A percentile compares a stretch with the other conserved stretches of the same genome.
Evolutionary conservation across 1,140 invertebrate genomes (phyloP).

Genomic region (Pristionchus pacificus): DNA sequence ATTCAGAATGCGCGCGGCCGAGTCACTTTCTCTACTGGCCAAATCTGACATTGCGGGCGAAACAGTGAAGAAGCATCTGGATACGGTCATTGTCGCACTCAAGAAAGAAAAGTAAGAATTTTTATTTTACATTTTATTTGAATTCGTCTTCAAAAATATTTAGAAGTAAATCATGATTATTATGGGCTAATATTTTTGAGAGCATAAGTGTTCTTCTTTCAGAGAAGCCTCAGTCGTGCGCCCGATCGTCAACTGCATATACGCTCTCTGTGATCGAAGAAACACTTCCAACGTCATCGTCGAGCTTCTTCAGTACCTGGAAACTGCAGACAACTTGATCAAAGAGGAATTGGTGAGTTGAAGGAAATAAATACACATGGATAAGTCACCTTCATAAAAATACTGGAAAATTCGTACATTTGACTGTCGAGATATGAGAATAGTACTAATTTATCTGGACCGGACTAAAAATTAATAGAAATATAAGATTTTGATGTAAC

Average conservation of each 20-base stretch:
- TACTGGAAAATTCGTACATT: too few relatives aligned
- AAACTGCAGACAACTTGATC: conserved; percentile 99
- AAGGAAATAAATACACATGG: too few relatives aligned
- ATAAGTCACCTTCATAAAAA: too few relatives aligned
- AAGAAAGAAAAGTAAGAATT: conserved; percentile 72
- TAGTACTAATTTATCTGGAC: too few relatives aligned
- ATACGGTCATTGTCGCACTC: conserved; percentile 96
- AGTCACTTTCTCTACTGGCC: conserved; percentile 98
- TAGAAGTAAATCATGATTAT: too few relatives aligned
- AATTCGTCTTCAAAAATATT: too few relatives aligned
- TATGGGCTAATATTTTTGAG: too few relatives aligned
- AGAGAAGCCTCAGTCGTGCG: conserved; percentile 62
- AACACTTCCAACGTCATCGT: conserved; percentile 99
- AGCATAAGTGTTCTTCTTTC: not conserved
- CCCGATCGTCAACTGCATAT: conserved; percentile 94
- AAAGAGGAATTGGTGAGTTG: conserved; percentile 93
- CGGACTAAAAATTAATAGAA: too few relatives aligned
- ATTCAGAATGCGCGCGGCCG: conserved; percentile 86
- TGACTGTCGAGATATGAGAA: too few relatives aligned
- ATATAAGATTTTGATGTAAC: too few relatives aligned
- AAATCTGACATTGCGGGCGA: conserved; percentile 99
- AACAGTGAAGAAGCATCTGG: conserved; percentile 99
- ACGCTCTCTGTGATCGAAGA: conserved; percentile 99
- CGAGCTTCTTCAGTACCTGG: conserved; percentile 97
- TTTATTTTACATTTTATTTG: conserved; percentile 9